phyloP scores from a whole-genome alignment of 2,113 vertebrate genomes.

The Ptilonorhynchus violaceus region DNA sequence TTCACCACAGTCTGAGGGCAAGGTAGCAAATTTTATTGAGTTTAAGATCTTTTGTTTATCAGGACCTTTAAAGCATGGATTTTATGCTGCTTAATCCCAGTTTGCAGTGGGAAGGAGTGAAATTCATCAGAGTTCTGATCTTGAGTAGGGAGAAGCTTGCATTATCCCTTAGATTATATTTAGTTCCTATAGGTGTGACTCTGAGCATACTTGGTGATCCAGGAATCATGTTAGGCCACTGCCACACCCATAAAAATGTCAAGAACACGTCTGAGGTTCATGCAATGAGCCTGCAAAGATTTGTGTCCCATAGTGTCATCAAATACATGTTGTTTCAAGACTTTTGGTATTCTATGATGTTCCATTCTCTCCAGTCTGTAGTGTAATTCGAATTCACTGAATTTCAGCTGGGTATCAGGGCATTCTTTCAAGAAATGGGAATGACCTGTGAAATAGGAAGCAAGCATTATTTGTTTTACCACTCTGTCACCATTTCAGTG shows the following conservation, averaged over 20 bases:
- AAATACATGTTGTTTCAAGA: background rate
- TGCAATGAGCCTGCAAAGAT: background rate
- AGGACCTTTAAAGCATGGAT: background rate
- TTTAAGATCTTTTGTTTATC: background rate
- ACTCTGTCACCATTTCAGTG: background rate
- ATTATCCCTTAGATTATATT: background rate
- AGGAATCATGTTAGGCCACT: background rate
- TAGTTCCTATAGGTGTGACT: background rate
- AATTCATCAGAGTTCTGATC: background rate
- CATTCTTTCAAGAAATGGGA: background rate
- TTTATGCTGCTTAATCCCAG: background rate
- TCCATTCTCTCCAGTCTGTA: background rate
- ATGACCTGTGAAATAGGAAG: background rate
- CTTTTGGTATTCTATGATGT: background rate
- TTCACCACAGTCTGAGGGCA: background rate
- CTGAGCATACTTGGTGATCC: background rate
- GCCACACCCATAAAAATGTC: background rate
- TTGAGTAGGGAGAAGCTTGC: background rate
- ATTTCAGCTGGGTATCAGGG: background rate
- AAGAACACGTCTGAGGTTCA: background rate
- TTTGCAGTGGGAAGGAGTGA: background rate
- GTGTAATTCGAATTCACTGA: background rate
- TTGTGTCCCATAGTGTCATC: background rate
- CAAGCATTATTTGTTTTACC: rapidly evolving
- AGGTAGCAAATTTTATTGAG: background rate